A percentile compares a stretch with the other conserved stretches of the same genome.
Conservation (phyloP, 2,113 vertebrate species). For the Morphnarchus princeps region DNA sequence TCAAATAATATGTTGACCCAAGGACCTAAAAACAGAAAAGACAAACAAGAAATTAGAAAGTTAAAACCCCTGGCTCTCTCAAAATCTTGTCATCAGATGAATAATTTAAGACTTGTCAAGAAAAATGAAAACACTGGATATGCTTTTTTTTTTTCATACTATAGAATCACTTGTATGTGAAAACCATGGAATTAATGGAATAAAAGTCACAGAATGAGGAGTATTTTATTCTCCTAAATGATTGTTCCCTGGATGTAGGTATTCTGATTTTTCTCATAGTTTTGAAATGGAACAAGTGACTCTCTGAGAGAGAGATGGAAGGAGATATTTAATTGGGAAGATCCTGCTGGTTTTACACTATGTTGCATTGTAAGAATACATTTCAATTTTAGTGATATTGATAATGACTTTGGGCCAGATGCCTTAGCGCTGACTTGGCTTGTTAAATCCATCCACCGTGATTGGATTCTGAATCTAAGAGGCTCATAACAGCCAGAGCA, state of each 20-base stretch:
- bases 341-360: neutral
- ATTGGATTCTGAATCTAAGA: neutral
- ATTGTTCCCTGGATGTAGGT: neutral
- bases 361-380: neutral
- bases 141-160: fast-evolving
- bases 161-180: neutral
- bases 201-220: neutral
- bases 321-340: neutral
- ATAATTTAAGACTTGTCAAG: neutral
- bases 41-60: slow-evolving; percentile 26
- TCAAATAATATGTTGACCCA: neutral
- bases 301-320: neutral
- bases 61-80: neutral
- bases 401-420: neutral
- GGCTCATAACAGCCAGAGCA: neutral
- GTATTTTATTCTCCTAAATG: neutral
- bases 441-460: neutral
- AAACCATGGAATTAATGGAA: neutral
- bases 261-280: neutral
- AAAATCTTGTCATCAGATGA: neutral
- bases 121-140: neutral
- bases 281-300: neutral
- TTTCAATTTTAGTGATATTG: neutral
- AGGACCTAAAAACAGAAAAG: slow-evolving; percentile 35
- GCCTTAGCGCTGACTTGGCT: neutral